Percentiles rank a stretch among this genome's conserved stretches.
Conservation (phyloP, 2,888 invertebrate species). For the Amphiduros pacificus region DNA sequence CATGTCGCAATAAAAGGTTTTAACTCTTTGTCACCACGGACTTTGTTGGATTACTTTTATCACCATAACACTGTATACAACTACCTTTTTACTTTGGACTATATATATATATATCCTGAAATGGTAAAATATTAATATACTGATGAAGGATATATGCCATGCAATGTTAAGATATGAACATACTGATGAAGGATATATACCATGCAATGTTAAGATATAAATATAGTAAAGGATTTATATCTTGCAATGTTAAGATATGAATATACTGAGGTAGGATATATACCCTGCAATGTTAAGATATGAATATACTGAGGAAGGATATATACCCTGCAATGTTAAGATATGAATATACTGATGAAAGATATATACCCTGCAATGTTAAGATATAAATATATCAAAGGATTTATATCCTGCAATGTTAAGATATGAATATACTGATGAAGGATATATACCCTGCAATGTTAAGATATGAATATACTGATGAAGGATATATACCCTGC, state of each 20-base stretch:
- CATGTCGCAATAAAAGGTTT: too few relatives aligned
- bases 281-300: too few relatives aligned
- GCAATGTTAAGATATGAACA: background rate
- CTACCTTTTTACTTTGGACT: too few relatives aligned
- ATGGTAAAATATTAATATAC: background rate
- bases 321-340: background rate
- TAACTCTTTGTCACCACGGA: too few relatives aligned
- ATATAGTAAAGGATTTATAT: background rate
- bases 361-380: background rate
- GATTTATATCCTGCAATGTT: background rate
- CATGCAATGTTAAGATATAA: background rate
- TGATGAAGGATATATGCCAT: background rate
- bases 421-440: background rate
- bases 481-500: background rate
- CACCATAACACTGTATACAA: too few relatives aligned
- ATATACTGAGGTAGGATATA: background rate
- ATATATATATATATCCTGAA: background rate
- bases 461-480: background rate
- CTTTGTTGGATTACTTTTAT: too few relatives aligned
- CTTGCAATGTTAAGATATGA: background rate
- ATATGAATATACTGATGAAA: background rate
- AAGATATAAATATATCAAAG: background rate
- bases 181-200: background rate
- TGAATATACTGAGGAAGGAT: background rate
- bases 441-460: background rate